These are phyloP conservation scores for Adelosebastes latens DNA, from an alignment of 2,797 vertebrate species.

Conservation along the genomic window DNA sequence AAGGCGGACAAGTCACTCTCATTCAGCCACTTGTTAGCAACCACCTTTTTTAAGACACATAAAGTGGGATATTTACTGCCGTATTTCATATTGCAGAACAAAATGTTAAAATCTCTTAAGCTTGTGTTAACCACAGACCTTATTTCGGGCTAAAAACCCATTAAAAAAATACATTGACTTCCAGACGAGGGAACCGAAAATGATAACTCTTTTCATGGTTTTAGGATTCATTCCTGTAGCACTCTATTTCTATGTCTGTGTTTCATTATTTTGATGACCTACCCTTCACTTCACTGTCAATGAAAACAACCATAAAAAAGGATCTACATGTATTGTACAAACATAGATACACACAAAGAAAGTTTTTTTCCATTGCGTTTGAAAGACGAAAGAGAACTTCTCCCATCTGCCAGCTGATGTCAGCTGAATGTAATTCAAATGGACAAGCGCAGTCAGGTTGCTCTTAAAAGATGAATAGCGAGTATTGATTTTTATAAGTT, in stretches of 20 bases:
- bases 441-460: constrained; percentile 70
- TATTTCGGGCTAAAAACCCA: too few relatives aligned
- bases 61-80: too few relatives aligned
- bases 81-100: too few relatives aligned
- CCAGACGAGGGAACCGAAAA: too few relatives aligned
- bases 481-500: constrained; percentile 78
- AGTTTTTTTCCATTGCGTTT: background rate
- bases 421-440: constrained; percentile 66
- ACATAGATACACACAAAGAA: background rate
- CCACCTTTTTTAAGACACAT: too few relatives aligned
- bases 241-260: background rate
- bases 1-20: fast-evolving
- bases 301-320: background rate
- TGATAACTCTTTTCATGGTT: too few relatives aligned
- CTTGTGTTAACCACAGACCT: too few relatives aligned
- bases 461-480: constrained; percentile 76
- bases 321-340: background rate
- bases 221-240: too few relatives aligned
- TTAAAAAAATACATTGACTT: too few relatives aligned
- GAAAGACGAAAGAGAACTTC: constrained; percentile 31
- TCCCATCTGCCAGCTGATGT: constrained; percentile 47
- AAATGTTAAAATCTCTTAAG: too few relatives aligned
- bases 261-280: constrained; percentile 19
- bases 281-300: background rate
- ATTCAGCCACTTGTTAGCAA: too few relatives aligned